Base-by-base conservation (phyloP, 2,113 vertebrate species). In the Ariopsis seemanni region DNA sequence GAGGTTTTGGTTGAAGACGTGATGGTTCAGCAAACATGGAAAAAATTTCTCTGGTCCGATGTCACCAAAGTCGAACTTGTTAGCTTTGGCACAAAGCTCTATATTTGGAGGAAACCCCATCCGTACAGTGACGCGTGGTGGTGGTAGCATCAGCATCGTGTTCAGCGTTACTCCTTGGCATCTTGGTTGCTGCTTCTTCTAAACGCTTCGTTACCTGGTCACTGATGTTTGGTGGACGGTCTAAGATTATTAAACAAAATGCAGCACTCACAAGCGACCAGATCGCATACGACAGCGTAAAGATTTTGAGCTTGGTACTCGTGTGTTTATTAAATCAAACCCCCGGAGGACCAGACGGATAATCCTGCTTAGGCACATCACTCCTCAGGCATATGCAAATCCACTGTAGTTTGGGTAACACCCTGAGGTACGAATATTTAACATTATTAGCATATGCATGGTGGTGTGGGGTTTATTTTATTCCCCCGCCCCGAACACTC, bases 361-460 rank as follows among this genome's bases (percentile, higher is more conserved):
- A 85, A 90, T 90, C 85, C 82, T 14, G 60, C 84, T 86, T 63
- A 88, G 69, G 42, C 69, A 2, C 71, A 22, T 58, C 42, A 42
- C 72, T 80, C 53, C 77, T 83, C 34, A 58, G 7, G 1, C 75
- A 52, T 62, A 60, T 84, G 50, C 60, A 90, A 82, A 86, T 86
- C 85, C 82, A 30, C 67, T 14, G 20, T 83, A 80, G 58, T 12
- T 65, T 22, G 53, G 34, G 25, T 62, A 22, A 67, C 60, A 78
- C 72, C 17, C 58, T 72, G 74, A 9, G 27, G 83, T 58, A 58
- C 84, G 69, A 86, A 84, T 88, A 88, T 90, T 86, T 85, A 77
- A 58, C 18, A 9, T 17, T 42, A 83, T 88, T 88, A 86, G 74
- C 85, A 86, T 90, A 87, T 14, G 15, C 7, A 1, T 57, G 18